Evolutionary conservation across 2,888 invertebrate genomes (phyloP).

Genomic region (Sinotaia quadrata): DNA sequence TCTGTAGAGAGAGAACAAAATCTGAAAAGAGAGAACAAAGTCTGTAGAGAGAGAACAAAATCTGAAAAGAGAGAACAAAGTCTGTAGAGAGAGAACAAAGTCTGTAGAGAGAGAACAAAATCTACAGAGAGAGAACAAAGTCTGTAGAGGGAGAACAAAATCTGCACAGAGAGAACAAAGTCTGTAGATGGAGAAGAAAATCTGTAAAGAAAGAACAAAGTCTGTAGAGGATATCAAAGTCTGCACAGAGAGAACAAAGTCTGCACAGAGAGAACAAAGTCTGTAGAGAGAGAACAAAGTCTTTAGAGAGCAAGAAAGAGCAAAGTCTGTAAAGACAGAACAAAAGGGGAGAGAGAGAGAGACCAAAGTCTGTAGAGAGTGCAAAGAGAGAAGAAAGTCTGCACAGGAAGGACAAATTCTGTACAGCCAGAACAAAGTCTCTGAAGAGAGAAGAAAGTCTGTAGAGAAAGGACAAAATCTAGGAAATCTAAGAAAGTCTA

Average conservation of each 20-base stretch:
- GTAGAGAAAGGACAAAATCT: too few relatives aligned
- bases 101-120: too few relatives aligned
- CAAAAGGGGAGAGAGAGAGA: conserved; percentile 10
- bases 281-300: background rate
- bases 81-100: too few relatives aligned
- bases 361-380: background rate
- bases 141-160: too few relatives aligned
- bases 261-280: background rate
- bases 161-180: background rate
- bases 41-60: too few relatives aligned
- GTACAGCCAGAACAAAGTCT: background rate
- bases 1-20: too few relatives aligned
- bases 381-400: background rate
- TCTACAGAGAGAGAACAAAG: too few relatives aligned
- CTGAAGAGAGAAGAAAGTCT: background rate
- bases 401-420: background rate
- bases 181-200: background rate
- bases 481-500: too few relatives aligned
- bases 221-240: too few relatives aligned
- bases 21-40: too few relatives aligned
- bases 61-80: too few relatives aligned
- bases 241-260: too few relatives aligned
- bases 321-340: background rate
- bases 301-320: background rate
- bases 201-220: background rate